Base-by-base conservation (phyloP, 2,113 vertebrate species). In the Ceratotherium simum region DNA sequence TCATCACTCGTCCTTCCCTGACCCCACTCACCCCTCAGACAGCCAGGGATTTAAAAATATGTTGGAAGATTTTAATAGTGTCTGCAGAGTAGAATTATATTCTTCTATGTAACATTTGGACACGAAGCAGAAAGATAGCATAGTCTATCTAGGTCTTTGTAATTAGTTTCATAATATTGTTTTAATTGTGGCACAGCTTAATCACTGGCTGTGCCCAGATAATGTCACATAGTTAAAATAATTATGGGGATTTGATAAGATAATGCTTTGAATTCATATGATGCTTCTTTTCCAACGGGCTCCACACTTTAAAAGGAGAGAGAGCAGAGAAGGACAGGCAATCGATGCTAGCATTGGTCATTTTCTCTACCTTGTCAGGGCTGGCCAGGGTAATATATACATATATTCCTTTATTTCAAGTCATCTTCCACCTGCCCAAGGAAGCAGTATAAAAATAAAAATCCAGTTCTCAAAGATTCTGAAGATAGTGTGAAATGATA, bases 201-300 rank as follows among this genome's bases (percentile, higher is more conserved):
- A 89, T 98, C 93, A 95, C 90, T 81, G 87, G 69, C 42, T 97
- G n/a, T 39, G n/a, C 87, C 73, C 69, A 94, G 92, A 97, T 81
- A 87, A 87, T 84, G 69, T 70, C n/a, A 78, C 92, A 76, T 96
- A 87, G 83, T 97, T 97, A 96, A 95, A 96, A 95, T 97, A 98
- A 98, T 98, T 98, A 95, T 92, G 72, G 80, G 62, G n/a, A 95
- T 91, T 95, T 95, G 96, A 95, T 96, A 94, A 85, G 85, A 97
- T 92, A 95, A 91, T 85, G 81, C 92, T 97, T 91, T 92, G 95
- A 95, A 98, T 98, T 98, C 48, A 90, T 95, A 83, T 79, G 76
- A 94, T 88, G 76, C 42, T 93, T 95, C 48, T 91, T 96, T 97
- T 76, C 69, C 29, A 90, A 75, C 27, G 56, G 46, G 39, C 54